phyloP scores from a whole-genome alignment of 2,113 vertebrate species.

The Circaetus gallicus region DNA sequence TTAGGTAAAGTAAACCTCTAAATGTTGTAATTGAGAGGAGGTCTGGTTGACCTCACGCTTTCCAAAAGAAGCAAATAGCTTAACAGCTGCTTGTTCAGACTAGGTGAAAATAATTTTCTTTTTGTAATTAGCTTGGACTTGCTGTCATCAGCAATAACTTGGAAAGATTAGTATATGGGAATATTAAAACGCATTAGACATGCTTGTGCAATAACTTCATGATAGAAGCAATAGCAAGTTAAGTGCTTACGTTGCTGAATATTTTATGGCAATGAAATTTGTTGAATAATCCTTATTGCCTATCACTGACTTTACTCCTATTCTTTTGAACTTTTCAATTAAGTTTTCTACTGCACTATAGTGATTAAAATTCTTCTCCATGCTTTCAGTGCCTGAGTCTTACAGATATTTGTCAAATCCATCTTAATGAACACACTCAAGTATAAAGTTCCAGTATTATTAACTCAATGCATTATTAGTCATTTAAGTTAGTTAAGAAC shows the following conservation, averaged over 20 bases:
- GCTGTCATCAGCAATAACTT: background rate
- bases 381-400: background rate
- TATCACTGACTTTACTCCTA: background rate
- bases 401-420: background rate
- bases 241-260: background rate
- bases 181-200: background rate
- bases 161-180: background rate
- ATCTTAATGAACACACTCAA: background rate
- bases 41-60: background rate
- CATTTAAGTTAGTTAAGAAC: background rate
- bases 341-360: background rate
- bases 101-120: background rate
- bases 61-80: background rate
- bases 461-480: background rate
- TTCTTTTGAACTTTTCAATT: constrained; percentile 2
- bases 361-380: background rate
- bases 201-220: background rate
- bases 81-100: background rate
- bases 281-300: background rate
- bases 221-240: background rate
- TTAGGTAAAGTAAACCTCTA: background rate
- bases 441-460: background rate
- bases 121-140: background rate
- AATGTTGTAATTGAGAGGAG: background rate
- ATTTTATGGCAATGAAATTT: background rate